phyloP scores from a whole-genome alignment of 2,888 invertebrate genomes.

The Iphiclides podalirius region DNA sequence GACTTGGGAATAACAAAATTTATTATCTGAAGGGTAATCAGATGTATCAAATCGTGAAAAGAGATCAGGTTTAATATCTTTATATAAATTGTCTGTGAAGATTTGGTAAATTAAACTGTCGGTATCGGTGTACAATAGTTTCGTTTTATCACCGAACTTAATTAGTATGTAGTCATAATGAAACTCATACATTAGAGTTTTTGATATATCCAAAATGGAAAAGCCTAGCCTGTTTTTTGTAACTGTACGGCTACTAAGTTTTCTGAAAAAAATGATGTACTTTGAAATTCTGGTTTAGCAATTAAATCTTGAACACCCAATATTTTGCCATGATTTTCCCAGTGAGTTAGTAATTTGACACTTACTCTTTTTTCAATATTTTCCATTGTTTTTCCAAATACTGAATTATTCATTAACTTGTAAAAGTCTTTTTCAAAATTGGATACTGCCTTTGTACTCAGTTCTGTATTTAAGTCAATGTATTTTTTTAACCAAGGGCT shows the following conservation, averaged over 20 bases:
- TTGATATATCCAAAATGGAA: constrained; percentile 29
- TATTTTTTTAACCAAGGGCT: constrained; percentile 45
- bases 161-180: constrained; percentile 29
- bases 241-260: constrained; percentile 37
- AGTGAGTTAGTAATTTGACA: constrained; percentile 41
- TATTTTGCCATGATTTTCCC: constrained; percentile 35
- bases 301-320: constrained; percentile 34
- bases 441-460: constrained; percentile 36
- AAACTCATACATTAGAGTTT: constrained; percentile 32
- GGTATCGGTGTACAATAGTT: constrained; percentile 33
- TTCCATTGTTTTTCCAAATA: constrained; percentile 50
- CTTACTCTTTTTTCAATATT: constrained; percentile 41
- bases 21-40: constrained; percentile 36
- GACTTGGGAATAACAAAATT: constrained; percentile 32
- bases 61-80: constrained; percentile 31
- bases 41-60: constrained; percentile 33
- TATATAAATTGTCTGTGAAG: constrained; percentile 30
- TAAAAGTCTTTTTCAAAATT: constrained; percentile 51
- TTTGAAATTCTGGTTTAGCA: constrained; percentile 41
- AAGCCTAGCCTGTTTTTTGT: constrained; percentile 28
- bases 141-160: constrained; percentile 25
- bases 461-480: constrained; percentile 48
- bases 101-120: constrained; percentile 35
- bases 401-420: constrained; percentile 50
- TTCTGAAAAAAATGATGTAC: constrained; percentile 38